A percentile compares a stretch with the other conserved stretches of the same genome.
Conservation (phyloP, 2,888 invertebrate species). For the Stenodema calcarata region DNA sequence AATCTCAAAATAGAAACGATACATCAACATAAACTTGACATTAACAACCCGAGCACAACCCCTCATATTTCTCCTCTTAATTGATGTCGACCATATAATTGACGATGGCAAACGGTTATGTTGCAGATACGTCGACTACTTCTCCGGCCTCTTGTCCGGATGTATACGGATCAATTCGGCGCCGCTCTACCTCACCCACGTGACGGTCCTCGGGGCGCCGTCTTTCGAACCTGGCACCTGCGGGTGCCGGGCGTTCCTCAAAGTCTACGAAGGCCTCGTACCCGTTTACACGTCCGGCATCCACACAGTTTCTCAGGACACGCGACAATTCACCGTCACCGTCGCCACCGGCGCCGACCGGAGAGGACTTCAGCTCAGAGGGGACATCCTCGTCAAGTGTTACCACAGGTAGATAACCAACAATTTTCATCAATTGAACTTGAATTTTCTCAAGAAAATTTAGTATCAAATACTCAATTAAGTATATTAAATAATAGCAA, state of each 20-base stretch:
- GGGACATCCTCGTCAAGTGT: constrained; percentile 90
- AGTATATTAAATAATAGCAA: no score
- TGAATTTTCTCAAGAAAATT: no score
- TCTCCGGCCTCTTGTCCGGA: constrained; percentile 87
- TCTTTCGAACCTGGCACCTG: constrained; percentile 64
- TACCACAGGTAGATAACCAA: constrained; percentile 72
- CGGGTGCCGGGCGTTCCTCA: constrained; percentile 77
- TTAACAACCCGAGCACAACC: background rate
- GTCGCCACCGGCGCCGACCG: constrained; percentile 69
- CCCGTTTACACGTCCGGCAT: constrained; percentile 87
- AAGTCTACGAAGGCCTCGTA: constrained; percentile 89
- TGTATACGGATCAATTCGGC: constrained; percentile 87
- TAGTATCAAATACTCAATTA: no score
- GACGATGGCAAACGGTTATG: constrained; percentile 38
- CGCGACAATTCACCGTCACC: constrained; percentile 73
- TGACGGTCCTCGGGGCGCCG: constrained; percentile 85
- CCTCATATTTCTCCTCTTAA: background rate
- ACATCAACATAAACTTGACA: background rate
- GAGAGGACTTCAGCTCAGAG: constrained; percentile 77
- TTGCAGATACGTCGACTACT: constrained; percentile 88
- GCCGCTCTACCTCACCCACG: constrained; percentile 84
- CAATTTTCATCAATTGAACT: background rate
- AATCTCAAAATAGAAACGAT: background rate
- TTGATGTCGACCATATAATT: background rate
- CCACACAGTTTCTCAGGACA: constrained; percentile 72